Percentiles rank a stretch among this genome's conserved stretches.
phyloP scores from a whole-genome alignment of 2,888 invertebrate species.

The Scelioninae gen. 2 region DNA sequence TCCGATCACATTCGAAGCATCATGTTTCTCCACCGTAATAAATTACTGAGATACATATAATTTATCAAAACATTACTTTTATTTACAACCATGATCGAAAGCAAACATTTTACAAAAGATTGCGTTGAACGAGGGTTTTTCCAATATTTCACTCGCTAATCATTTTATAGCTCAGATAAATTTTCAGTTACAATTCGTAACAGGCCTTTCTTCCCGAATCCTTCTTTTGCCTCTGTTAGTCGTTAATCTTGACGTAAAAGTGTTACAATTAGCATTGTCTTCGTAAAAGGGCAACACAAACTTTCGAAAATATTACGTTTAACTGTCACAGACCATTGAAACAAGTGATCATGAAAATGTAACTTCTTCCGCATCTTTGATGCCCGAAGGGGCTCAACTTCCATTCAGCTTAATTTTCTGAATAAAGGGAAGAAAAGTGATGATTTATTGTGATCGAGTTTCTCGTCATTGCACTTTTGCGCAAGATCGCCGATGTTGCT shows the following conservation, averaged over 20 bases:
- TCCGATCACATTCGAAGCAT: constrained; percentile 12
- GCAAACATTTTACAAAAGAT: constrained; percentile 37
- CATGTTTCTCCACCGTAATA: constrained; percentile 17
- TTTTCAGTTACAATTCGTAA: constrained; percentile 32
- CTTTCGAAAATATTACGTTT: constrained; percentile 52
- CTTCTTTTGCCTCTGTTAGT: constrained; percentile 22
- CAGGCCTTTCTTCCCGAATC: constrained; percentile 18
- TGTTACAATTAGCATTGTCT: constrained; percentile 44
- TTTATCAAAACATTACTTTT: constrained; percentile 30
- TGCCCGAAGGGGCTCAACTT: neutral
- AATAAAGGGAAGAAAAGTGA: constrained; percentile 10
- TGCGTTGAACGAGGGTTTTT: constrained; percentile 1
- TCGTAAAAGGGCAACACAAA: constrained; percentile 25
- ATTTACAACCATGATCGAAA: constrained; percentile 54
- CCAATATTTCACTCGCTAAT: constrained; percentile 26
- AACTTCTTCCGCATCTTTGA: constrained; percentile 36
- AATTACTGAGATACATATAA: too few species aligned
- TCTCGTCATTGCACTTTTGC: constrained; percentile 52
- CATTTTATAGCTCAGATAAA: constrained; percentile 31
- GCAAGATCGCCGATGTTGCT: constrained; percentile 25
- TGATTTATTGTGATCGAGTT: constrained; percentile 52
- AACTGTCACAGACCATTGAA: constrained; percentile 43
- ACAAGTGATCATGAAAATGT: constrained; percentile 3
- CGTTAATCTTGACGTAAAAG: constrained; percentile 47
- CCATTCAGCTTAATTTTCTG: constrained; percentile 16